Conservation (phyloP, 2,797 vertebrate species). For the Enteromius afrohamiltoni region DNA sequence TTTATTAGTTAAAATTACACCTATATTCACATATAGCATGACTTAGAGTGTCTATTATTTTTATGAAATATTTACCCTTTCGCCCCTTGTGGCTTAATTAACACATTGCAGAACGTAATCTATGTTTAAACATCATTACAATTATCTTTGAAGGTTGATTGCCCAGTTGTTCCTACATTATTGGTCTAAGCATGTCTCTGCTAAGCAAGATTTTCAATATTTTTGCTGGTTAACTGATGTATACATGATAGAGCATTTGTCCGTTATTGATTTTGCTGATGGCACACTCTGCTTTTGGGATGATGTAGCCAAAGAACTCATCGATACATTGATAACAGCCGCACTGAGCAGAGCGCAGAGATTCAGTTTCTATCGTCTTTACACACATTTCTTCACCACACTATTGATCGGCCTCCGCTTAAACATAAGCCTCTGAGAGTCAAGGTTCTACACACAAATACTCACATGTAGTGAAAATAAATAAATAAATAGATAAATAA, state of each 20-base stretch:
- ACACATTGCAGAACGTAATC: not conserved
- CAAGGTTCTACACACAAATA: slow-evolving; percentile 18
- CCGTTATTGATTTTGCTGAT: slow-evolving; percentile 50
- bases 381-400: slow-evolving; percentile 28
- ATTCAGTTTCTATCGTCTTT: slow-evolving; percentile 47
- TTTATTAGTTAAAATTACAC: too few species aligned
- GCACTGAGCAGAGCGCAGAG: slow-evolving; percentile 42
- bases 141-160: slow-evolving; percentile 3
- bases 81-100: not conserved
- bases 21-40: not conserved
- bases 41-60: too few species aligned
- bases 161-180: not conserved
- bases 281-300: slow-evolving; percentile 42
- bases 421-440: not conserved
- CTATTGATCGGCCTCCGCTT: slow-evolving; percentile 31
- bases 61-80: not conserved
- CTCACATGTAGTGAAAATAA: not conserved
- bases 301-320: slow-evolving; percentile 43
- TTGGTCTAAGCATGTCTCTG: not conserved
- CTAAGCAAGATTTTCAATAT: slow-evolving; percentile 30
- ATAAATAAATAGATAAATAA: too few species aligned
- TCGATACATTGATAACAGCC: slow-evolving; percentile 51
- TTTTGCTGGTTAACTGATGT: slow-evolving; percentile 44
- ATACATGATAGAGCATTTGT: slow-evolving; percentile 55
- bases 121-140: not conserved